Evolutionary conservation across 2,888 invertebrate genomes (phyloP), one percentile per base, ranked within the genome.

Genomic region (Pollenia labialis): DNA sequence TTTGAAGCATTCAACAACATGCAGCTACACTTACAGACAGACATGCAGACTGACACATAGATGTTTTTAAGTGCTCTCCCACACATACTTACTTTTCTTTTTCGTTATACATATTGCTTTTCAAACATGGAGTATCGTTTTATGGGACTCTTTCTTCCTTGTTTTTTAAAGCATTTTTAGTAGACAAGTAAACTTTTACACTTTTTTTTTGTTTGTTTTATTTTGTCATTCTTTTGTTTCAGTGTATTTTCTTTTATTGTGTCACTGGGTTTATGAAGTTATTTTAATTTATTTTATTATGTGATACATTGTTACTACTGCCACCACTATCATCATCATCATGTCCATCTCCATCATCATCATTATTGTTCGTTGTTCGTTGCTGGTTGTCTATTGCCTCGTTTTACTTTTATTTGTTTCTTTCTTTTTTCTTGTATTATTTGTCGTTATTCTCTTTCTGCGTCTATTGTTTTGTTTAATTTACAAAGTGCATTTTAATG

Each of bases 401-500:
- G 2, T 76, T 58, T 56, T 62, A 42, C 16, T 56, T 71, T 32
- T 42, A n/a, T 48, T 58, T 66, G 16, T 12, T 46, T 62, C 40
- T 62, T 71, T 9, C 46, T 54, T 48, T 72, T 9, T 16, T 42
- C 16, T 60, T 14, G 18, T 46, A 56, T 14, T 18, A 16, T 66
- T 54, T 74, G n/a, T 14, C 54, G 32, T 46, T 23, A 54, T 56
- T 64, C 54, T 66, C n/a, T 48, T 54, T 64, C 23, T 66, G 46
- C 50, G 3, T 72, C 16, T 72, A 56, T 75, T 84, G 81, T 81
- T 84, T n/a, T 87, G 76, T 87, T 84, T 87, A 87, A 87, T 87
- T 87, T 84, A 66, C 81, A 87, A 87, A 87, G 87, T 87, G 81
- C 84, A 87, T 87, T 84, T 84, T 87, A 87, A 87, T 87, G 87